phyloP scores from a whole-genome alignment of 2,113 vertebrate genomes.

The Dendrocopos noguchii region DNA sequence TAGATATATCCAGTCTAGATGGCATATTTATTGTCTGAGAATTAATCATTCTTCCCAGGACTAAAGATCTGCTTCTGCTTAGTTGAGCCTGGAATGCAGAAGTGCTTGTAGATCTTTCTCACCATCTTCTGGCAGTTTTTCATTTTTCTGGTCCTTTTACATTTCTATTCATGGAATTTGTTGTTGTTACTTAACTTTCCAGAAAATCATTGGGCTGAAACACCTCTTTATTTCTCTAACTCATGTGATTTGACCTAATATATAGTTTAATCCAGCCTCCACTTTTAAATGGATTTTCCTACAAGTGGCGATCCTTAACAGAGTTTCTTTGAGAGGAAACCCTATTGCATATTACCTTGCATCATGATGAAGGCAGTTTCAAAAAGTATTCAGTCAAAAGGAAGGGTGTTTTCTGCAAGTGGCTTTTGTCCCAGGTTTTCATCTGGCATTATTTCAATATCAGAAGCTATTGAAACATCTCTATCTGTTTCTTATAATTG shows the following conservation, averaged over 20 bases:
- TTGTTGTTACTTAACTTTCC: slow-evolving; percentile 78
- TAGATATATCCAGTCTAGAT: background rate
- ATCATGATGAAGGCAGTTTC: slow-evolving; percentile 75
- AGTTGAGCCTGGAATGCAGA: background rate
- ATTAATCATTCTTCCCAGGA: background rate
- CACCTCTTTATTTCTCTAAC: slow-evolving; percentile 75
- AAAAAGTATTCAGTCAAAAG: slow-evolving; percentile 77
- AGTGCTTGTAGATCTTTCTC: background rate
- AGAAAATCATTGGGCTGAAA: slow-evolving; percentile 76
- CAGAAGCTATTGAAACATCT: slow-evolving; percentile 47
- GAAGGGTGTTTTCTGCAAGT: slow-evolving; percentile 71
- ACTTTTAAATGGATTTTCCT: slow-evolving; percentile 78
- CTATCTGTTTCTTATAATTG: background rate
- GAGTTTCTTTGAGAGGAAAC: slow-evolving; percentile 73
- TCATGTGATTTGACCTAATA: slow-evolving; percentile 76
- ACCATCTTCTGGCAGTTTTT: background rate
- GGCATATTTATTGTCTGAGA: background rate
- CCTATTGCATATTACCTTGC: slow-evolving; percentile 58
- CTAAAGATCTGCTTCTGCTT: background rate
- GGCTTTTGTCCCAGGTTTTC: slow-evolving; percentile 41
- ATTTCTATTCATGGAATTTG: slow-evolving; percentile 80
- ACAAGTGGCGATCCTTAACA: slow-evolving; percentile 79
- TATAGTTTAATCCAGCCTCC: slow-evolving; percentile 74
- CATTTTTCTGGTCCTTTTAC: slow-evolving; percentile 32
- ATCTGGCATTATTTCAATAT: slow-evolving; percentile 30